Evolutionary conservation across 1,140 invertebrate genomes (phyloP).

Genomic region (Thaumatotibia leucotreta): DNA sequence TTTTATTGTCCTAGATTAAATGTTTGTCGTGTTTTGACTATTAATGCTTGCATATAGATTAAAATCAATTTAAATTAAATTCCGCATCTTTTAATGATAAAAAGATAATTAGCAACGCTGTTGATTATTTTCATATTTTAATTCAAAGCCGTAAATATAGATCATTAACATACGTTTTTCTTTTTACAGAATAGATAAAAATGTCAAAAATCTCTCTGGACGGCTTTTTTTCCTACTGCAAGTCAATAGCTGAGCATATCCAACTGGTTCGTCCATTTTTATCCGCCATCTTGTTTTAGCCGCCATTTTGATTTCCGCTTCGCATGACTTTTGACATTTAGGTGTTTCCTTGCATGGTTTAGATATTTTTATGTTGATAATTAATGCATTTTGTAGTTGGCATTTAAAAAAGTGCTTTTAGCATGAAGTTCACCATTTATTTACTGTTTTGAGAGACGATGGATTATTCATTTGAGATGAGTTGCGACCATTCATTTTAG

Average conservation of each 20-base stretch:
- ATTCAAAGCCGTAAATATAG: not conserved
- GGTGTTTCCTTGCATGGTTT: not conserved
- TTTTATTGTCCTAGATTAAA: too few relatives aligned
- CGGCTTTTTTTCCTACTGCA: conserved; percentile 75
- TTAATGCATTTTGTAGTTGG: not conserved
- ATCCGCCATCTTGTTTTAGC: conserved; percentile 31
- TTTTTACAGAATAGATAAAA: conserved; percentile 60
- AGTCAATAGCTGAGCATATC: conserved; percentile 74
- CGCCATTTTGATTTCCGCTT: conserved; percentile 31
- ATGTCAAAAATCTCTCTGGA: conserved; percentile 71
- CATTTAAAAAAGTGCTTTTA: too few relatives aligned
- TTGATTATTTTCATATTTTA: too few relatives aligned
- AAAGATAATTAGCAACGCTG: too few relatives aligned
- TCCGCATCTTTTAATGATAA: too few relatives aligned
- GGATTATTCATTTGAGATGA: too few relatives aligned
- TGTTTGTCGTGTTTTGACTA: too few relatives aligned
- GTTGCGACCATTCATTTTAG: too few relatives aligned
- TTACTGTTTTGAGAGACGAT: not conserved
- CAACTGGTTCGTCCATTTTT: conserved; percentile 64
- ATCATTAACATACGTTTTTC: conserved; percentile 46
- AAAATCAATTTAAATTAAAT: too few relatives aligned
- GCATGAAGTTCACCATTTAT: too few relatives aligned
- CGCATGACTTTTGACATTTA: conserved; percentile 22
- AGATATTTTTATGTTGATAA: not conserved
- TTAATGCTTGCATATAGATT: too few relatives aligned